Conservation (phyloP, 2,113 vertebrate species). For the Empidonax alnorum region DNA sequence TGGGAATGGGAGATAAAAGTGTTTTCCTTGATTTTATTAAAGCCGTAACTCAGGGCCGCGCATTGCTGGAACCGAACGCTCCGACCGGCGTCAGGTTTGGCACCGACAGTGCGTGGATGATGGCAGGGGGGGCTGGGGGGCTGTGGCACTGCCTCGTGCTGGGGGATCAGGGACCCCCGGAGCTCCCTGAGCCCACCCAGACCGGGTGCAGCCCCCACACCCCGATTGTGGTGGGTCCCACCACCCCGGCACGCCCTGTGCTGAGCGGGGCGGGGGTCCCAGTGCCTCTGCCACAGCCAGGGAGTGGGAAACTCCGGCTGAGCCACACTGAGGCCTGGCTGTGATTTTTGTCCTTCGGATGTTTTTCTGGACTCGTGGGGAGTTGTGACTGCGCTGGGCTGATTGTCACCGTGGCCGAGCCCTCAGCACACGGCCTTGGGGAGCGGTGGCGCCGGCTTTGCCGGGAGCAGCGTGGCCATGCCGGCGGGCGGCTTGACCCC, state of each 20-base stretch:
- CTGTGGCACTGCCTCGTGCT: neutral
- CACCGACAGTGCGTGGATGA: neutral
- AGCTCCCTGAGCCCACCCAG: neutral
- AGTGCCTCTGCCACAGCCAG: fast-evolving
- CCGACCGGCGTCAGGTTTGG: neutral
- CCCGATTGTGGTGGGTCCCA: neutral
- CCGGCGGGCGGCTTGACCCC: neutral
- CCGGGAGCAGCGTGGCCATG: fast-evolving
- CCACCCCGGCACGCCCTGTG: fast-evolving
- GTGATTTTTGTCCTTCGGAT: neutral
- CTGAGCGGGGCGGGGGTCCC: neutral
- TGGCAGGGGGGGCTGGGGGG: neutral
- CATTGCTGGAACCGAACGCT: neutral
- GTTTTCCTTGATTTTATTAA: slow-evolving; percentile 40
- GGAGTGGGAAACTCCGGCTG: neutral
- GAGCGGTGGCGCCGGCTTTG: neutral
- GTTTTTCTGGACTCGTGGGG: slow-evolving; percentile 53
- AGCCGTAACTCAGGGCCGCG: slow-evolving; percentile 11
- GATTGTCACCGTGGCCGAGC: slow-evolving; percentile 8
- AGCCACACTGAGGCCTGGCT: neutral
- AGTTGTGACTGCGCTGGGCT: neutral
- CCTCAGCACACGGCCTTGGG: neutral
- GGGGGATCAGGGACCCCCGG: neutral
- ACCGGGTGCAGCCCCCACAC: fast-evolving
- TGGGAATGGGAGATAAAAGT: neutral